A percentile compares a stretch with the other conserved stretches of the same genome.
Evolutionary conservation across 2,888 invertebrate species (phyloP).

Genomic region (Macrophya alboannulata): DNA sequence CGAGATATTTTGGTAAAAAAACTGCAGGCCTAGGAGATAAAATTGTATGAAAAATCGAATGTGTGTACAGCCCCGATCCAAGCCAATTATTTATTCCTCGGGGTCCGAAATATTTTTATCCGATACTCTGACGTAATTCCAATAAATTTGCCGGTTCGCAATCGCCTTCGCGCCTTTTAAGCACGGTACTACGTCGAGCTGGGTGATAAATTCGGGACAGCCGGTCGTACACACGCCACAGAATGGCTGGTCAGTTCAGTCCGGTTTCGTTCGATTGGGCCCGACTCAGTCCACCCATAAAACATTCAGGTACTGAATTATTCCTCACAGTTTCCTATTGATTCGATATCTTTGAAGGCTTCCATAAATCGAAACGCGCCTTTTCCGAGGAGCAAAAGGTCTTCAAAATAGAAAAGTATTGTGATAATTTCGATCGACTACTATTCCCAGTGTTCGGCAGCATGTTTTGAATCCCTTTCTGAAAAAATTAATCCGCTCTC

Average conservation of each 20-base stretch:
- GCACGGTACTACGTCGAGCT: slow-evolving; percentile 27
- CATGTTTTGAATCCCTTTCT: not conserved
- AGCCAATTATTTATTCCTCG: slow-evolving; percentile 27
- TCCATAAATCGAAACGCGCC: slow-evolving; percentile 51
- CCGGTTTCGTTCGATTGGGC: slow-evolving; percentile 54
- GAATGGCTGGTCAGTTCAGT: slow-evolving; percentile 58
- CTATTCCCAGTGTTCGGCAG: not conserved
- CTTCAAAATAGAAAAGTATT: slow-evolving; percentile 1
- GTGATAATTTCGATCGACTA: not conserved
- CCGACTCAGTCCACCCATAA: slow-evolving; percentile 59
- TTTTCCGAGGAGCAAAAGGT: not conserved
- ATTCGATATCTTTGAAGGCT: slow-evolving; percentile 61
- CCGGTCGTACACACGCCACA: slow-evolving; percentile 53
- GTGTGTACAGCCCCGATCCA: not conserved
- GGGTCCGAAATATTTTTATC: slow-evolving; percentile 34
- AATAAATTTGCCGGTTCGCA: slow-evolving; percentile 30
- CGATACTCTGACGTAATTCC: slow-evolving; percentile 25
- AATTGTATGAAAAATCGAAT: not conserved
- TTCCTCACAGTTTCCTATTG: slow-evolving; percentile 64
- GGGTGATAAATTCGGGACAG: slow-evolving; percentile 63
- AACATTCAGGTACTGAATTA: slow-evolving; percentile 65
- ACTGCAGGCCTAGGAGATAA: not conserved
- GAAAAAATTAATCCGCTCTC: not conserved
- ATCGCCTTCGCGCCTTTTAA: slow-evolving; percentile 54
- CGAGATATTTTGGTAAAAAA: not conserved